Evolutionary conservation across 2,888 invertebrate species (phyloP), one percentile per base, ranked within the genome.

Genomic region (Hirtodrosophila duncani): DNA sequence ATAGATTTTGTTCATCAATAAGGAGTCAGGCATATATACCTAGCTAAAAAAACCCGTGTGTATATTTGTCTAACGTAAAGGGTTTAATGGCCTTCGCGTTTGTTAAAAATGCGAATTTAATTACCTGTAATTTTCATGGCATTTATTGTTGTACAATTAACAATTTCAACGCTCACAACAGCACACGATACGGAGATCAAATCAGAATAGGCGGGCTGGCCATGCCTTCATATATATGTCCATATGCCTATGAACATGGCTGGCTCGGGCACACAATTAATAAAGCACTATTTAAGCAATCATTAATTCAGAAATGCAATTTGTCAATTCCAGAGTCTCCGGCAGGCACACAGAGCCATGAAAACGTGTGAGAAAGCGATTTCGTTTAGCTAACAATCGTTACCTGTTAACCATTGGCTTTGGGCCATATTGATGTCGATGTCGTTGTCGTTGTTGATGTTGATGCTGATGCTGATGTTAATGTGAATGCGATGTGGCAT

Each of bases 251-350:
- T n/a, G n/a, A n/a, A n/a, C n/a, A n/a, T n/a, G n/a, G n/a, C n/a
- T 29, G 24, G 11, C 14, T 18, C 39, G 39, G 34, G 41, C 53
- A 67, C 38, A 65, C 64, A 70, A 79, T 81, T 77, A 81, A 80
- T 77, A 65, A 80, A 80, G 78, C 59, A 67, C 67, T 70, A 67
- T 75, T 80, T 77, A 74, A 38, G 64, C 58, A 43, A 81, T 81
- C 80, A 80, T 80, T 80, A 80, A 80, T 80, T 56, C 65, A 63
- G 57, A 20, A 67, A 71, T 64, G 62, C 68, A 74, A 81, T 79
- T 79, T 77, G 75, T 77, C 80, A 77, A 74, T 65, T 43, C 27
- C 44, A 44, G 17, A 11, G 48, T 18, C 9, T 5, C 31, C 37
- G 46, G 59, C 63, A 23, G 30, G n/a, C 5, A 3, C 5, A 27